Evolutionary conservation across 2,888 invertebrate species (phyloP).

Genomic region (Dermolepida albohirtum): DNA sequence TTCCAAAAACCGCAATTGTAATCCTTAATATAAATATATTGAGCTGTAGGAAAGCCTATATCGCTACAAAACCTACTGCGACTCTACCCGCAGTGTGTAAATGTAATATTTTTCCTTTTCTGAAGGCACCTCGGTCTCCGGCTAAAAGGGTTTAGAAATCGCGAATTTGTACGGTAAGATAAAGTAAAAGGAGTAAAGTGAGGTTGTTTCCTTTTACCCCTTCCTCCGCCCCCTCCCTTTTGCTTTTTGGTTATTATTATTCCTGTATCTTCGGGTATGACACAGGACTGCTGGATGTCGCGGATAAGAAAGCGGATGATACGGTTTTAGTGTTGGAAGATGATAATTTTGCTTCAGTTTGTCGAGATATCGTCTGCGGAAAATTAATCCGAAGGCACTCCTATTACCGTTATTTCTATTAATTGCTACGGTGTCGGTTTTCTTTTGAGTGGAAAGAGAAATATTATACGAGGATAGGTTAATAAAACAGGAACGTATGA

Average conservation of each 20-base stretch:
- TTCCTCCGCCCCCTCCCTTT: too few species aligned
- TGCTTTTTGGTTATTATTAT: too few species aligned
- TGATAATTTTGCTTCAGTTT: conserved; percentile 12
- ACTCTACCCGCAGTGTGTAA: conserved; percentile 12
- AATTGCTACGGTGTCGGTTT: conserved; percentile 7
- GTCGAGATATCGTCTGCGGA: conserved; percentile 13
- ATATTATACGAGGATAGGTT: neutral
- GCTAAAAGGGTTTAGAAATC: too few species aligned
- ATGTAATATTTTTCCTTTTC: conserved; percentile 28
- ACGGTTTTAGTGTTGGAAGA: conserved; percentile 23
- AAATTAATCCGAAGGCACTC: conserved; percentile 31
- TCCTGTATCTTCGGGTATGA: too few species aligned
- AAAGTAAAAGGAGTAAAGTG: too few species aligned
- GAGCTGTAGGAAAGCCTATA: conserved; percentile 14
- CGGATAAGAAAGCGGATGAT: conserved; percentile 32
- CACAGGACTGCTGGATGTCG: conserved; percentile 15
- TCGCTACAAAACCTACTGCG: conserved; percentile 19
- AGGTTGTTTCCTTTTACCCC: too few species aligned
- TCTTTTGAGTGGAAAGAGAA: neutral
- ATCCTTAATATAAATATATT: conserved; percentile 29
- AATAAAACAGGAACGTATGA: too few species aligned
- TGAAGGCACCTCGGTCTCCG: too few species aligned
- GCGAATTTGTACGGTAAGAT: too few species aligned
- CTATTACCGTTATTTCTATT: conserved; percentile 29
- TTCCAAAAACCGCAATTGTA: too few species aligned